Conservation (phyloP, 2,113 vertebrate genomes). For the Porphyrio hochstetteri region DNA sequence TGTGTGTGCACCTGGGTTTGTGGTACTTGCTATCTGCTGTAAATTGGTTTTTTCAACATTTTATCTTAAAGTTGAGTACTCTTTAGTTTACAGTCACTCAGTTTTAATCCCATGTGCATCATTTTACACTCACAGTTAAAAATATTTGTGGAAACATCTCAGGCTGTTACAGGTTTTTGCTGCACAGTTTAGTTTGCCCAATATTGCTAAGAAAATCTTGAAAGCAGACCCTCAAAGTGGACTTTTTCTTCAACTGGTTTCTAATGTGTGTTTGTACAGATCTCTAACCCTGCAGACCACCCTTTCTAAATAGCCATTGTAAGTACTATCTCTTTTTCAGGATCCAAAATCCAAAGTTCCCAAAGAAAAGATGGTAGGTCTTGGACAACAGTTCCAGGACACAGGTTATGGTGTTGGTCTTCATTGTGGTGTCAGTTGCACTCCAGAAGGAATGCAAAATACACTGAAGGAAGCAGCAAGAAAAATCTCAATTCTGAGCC, state of each 20-base stretch:
- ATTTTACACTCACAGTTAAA: background rate
- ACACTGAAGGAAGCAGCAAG: conserved; percentile 81
- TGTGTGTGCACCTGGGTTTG: background rate
- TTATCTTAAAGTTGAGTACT: background rate
- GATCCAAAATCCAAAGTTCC: conserved; percentile 8
- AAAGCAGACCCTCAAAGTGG: background rate
- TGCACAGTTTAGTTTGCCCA: background rate
- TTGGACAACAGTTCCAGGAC: conserved; percentile 38
- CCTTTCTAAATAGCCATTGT: background rate
- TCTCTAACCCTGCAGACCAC: background rate
- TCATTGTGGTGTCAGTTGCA: background rate
- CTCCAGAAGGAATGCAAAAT: conserved; percentile 37
- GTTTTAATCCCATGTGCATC: background rate
- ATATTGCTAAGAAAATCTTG: background rate
- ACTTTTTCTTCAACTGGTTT: background rate
- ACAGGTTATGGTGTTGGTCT: background rate
- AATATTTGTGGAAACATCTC: background rate
- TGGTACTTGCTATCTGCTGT: background rate
- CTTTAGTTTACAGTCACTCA: background rate
- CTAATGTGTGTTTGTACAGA: background rate
- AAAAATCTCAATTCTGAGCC: conserved; percentile 76
- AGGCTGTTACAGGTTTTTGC: background rate
- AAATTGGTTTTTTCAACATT: background rate
- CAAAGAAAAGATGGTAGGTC: conserved; percentile 37
- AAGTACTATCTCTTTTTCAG: conserved; percentile 48